These are phyloP conservation scores for Diachrysia chrysitis DNA, from an alignment of 2,888 invertebrate species.

Conservation along the genomic window DNA sequence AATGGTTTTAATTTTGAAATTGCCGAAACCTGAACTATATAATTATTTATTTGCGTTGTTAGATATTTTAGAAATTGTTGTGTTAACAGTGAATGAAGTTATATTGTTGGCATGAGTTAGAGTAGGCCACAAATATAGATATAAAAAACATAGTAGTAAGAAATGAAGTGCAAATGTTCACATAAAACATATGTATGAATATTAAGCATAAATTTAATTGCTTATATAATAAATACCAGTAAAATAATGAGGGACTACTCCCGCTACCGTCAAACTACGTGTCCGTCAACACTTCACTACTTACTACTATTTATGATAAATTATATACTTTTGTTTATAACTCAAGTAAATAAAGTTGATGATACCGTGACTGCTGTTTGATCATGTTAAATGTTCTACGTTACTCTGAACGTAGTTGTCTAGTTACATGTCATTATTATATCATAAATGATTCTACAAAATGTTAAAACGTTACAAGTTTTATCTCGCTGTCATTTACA, in stretches of 20 bases:
- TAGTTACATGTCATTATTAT: conserved; percentile 49
- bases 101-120: conserved; percentile 73
- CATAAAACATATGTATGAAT: not conserved
- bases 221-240: not conserved
- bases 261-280: not conserved
- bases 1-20: conserved; percentile 47
- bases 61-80: conserved; percentile 70
- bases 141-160: conserved; percentile 47
- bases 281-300: not conserved
- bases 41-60: conserved; percentile 66
- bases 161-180: conserved; percentile 5
- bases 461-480: conserved; percentile 32
- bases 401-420: conserved; percentile 35
- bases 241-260: too few relatives aligned
- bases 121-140: conserved; percentile 65
- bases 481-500: conserved; percentile 16
- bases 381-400: conserved; percentile 22
- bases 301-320: not conserved
- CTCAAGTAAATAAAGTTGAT: conserved; percentile 31
- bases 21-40: conserved; percentile 43
- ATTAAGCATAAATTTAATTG: not conserved
- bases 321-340: conserved; percentile 47
- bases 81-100: conserved; percentile 65
- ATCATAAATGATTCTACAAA: conserved; percentile 44
- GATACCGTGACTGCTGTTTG: conserved; percentile 25